Evolutionary conservation across 2,797 vertebrate genomes (phyloP).

Genomic region (Argya squamiceps): DNA sequence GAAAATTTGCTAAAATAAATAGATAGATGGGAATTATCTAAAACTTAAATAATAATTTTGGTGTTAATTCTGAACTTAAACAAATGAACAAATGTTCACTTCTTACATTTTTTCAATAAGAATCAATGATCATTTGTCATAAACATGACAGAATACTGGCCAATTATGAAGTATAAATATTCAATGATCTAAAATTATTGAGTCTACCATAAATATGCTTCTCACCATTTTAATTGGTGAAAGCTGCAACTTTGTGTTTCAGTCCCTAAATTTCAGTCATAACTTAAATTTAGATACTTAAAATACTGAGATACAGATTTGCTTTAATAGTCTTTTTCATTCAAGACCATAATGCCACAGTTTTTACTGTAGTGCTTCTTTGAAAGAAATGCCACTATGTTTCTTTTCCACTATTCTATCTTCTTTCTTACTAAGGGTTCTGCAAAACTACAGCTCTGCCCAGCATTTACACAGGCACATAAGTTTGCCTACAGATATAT

Average conservation of each 20-base stretch:
- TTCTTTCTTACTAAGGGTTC: background rate
- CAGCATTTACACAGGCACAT: background rate
- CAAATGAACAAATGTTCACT: background rate
- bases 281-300: background rate
- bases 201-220: background rate
- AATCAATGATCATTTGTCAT: background rate
- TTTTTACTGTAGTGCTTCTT: background rate
- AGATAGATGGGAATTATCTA: background rate
- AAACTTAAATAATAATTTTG: background rate
- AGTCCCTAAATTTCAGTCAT: background rate
- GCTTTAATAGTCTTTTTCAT: background rate
- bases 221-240: background rate
- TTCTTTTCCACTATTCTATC: background rate
- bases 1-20: background rate
- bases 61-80: background rate
- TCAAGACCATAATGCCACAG: background rate
- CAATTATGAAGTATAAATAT: background rate
- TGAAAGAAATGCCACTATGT: background rate
- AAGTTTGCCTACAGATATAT: background rate
- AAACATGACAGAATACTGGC: background rate
- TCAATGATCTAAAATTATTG: background rate
- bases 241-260: background rate
- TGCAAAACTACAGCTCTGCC: background rate
- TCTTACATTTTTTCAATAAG: background rate
- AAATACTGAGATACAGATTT: background rate